phyloP scores from a whole-genome alignment of 92 coral and sea anemone genomes.

The Phenganax marumi region DNA sequence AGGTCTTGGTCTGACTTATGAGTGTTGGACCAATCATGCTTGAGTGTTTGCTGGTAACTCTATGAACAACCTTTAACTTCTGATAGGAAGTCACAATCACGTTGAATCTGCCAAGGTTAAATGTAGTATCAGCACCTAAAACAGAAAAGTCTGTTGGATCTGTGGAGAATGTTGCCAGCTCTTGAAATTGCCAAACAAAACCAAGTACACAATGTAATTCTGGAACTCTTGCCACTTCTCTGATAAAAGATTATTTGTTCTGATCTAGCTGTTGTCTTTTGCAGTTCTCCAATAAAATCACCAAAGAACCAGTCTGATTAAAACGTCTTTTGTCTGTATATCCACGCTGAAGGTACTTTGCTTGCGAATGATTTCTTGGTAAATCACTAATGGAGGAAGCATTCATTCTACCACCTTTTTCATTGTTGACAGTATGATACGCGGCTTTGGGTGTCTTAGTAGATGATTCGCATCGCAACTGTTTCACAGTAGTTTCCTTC shows the following conservation, averaged over 20 bases:
- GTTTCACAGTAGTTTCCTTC: too few relatives aligned
- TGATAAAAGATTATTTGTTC: constrained; percentile 48
- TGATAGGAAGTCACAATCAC: too few relatives aligned
- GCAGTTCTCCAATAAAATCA: constrained; percentile 26
- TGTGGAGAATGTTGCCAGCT: constrained; percentile 55
- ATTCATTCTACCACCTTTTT: constrained; percentile 40
- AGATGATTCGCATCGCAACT: too few relatives aligned
- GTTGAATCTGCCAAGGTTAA: too few relatives aligned
- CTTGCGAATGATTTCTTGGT: constrained; percentile 49
- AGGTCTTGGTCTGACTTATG: too few relatives aligned
- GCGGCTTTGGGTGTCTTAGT: too few relatives aligned
- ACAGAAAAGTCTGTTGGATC: constrained; percentile 25
- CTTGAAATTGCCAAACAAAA: constrained; percentile 55
- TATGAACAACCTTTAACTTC: too few relatives aligned
- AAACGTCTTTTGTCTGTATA: background rate
- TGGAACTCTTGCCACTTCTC: too few relatives aligned
- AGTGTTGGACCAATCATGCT: too few relatives aligned
- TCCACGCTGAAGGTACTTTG: constrained; percentile 40
- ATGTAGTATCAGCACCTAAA: background rate
- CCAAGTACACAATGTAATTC: constrained; percentile 57
- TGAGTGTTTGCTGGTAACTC: too few relatives aligned
- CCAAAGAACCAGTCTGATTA: constrained; percentile 8
- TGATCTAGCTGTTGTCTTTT: constrained; percentile 34
- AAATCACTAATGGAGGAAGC: constrained; percentile 48
- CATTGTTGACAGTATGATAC: background rate